Conservation (phyloP, 2,888 invertebrate genomes). For the Pteria penguin region DNA sequence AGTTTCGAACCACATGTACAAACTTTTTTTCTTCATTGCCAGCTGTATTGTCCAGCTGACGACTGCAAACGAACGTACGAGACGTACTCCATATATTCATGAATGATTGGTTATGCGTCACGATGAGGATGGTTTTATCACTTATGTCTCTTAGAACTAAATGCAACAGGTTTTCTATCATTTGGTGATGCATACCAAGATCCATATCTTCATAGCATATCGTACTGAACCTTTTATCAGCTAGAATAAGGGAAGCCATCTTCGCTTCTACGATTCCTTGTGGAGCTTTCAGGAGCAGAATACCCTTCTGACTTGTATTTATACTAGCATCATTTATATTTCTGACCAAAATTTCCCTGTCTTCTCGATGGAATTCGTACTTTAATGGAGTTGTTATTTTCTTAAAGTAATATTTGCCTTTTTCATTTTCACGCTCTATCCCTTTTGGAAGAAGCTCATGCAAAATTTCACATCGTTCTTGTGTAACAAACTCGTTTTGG, state of each 20-base stretch:
- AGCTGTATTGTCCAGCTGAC: not conserved
- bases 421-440: not conserved
- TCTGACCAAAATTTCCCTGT: not conserved
- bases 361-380: not conserved
- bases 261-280: constrained; percentile 48
- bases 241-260: constrained; percentile 37
- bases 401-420: not conserved
- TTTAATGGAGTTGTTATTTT: constrained; percentile 6
- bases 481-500: not conserved
- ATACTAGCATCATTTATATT: not conserved
- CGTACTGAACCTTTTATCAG: constrained; percentile 28
- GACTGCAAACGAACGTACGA: not conserved
- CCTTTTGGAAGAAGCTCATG: not conserved
- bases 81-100: constrained; percentile 14
- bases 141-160: constrained; percentile 5
- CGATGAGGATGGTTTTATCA: constrained; percentile 27
- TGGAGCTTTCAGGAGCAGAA: constrained; percentile 34
- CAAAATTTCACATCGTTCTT: constrained; percentile 41
- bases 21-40: not conserved
- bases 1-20: not conserved
- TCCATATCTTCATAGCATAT: constrained; percentile 45
- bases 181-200: constrained; percentile 51
- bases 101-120: constrained; percentile 31
- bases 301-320: not conserved
- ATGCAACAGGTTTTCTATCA: constrained; percentile 39